Evolutionary conservation across 2,888 invertebrate genomes (phyloP).

Genomic region (Bellardia pandia): DNA sequence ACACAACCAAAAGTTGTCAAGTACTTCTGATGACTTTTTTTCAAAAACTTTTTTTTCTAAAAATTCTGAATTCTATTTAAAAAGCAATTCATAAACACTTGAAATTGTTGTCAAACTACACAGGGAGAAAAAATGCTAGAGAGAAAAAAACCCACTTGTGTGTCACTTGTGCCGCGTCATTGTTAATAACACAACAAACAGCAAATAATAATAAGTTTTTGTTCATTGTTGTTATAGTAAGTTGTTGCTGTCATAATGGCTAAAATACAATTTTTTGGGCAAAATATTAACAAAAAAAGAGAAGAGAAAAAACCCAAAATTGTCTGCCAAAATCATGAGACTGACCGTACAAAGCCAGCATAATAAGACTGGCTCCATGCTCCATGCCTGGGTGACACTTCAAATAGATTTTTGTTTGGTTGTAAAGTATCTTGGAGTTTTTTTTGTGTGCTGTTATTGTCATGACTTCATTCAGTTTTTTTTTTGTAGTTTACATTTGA

Average conservation of each 20-base stretch:
- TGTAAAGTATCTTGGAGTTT: not conserved
- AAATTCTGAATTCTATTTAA: slow-evolving; percentile 64
- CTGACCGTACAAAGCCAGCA: not conserved
- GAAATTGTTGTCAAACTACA: slow-evolving; percentile 67
- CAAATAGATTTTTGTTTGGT: not conserved
- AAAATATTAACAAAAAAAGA: not conserved
- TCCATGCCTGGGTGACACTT: slow-evolving; percentile 1
- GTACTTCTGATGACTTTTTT: slow-evolving; percentile 35
- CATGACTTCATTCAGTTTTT: not conserved
- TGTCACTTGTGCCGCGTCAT: slow-evolving; percentile 63
- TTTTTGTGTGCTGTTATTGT: not conserved
- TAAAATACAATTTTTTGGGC: slow-evolving; percentile 3
- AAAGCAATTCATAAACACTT: slow-evolving; percentile 71
- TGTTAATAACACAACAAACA: slow-evolving; percentile 57
- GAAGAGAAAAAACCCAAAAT: not conserved
- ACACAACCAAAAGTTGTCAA: slow-evolving; percentile 41
- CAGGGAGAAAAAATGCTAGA: slow-evolving; percentile 4
- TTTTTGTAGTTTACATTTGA: not conserved
- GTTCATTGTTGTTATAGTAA: slow-evolving; percentile 2
- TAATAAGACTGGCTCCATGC: not conserved
- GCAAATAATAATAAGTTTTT: slow-evolving; percentile 14
- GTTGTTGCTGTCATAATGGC: slow-evolving; percentile 27
- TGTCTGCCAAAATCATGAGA: not conserved
- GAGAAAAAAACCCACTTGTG: slow-evolving; percentile 40
- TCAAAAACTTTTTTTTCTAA: slow-evolving; percentile 34